Conservation (phyloP, 2,888 invertebrate genomes). For the Listrodromus nycthemerus region DNA sequence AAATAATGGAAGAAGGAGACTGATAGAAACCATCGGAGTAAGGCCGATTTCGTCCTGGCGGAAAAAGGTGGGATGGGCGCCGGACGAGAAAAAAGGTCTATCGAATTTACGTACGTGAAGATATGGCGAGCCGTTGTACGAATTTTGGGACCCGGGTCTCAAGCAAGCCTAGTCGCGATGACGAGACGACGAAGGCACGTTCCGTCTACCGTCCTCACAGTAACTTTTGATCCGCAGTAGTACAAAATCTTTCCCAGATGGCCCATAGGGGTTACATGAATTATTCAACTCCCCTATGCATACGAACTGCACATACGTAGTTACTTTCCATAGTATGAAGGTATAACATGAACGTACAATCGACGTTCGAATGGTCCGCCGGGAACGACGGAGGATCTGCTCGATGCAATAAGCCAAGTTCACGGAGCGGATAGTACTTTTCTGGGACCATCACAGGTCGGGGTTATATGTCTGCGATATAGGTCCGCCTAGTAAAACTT, state of each 20-base stretch:
- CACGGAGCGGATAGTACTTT: conserved; percentile 36
- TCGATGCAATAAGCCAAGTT: conserved; percentile 53
- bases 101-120: conserved; percentile 24
- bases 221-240: conserved; percentile 16
- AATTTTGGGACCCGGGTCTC: conserved; percentile 16
- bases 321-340: neutral
- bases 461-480: neutral
- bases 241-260: conserved; percentile 62
- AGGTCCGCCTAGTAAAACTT: neutral
- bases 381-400: neutral
- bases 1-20: neutral
- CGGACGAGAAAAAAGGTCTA: conserved; percentile 3
- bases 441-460: conserved; percentile 1
- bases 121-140: conserved; percentile 6
- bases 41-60: conserved; percentile 7
- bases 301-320: conserved; percentile 25
- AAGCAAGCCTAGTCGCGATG: conserved; percentile 3
- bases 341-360: neutral
- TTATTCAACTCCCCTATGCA: conserved; percentile 65
- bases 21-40: neutral
- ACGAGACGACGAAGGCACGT: conserved; percentile 28
- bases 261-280: conserved; percentile 60
- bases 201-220: conserved; percentile 6
- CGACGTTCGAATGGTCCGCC: conserved; percentile 6
- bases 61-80: conserved; percentile 1